phyloP scores from a whole-genome alignment of 2,888 invertebrate species.

The Orchesella flavescens region DNA sequence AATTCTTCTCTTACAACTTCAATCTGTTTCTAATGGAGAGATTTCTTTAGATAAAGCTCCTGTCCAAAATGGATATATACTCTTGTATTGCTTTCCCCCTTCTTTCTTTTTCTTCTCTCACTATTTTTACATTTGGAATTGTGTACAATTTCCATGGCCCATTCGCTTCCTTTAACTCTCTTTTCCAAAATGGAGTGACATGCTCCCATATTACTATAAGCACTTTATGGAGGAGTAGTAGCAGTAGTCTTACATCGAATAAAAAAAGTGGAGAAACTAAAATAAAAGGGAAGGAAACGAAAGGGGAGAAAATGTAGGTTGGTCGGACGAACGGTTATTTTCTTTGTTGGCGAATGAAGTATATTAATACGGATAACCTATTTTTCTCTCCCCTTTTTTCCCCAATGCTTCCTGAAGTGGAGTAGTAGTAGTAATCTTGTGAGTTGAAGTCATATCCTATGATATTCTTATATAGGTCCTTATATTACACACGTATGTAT shows the following conservation, averaged over 20 bases:
- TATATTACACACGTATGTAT: not conserved
- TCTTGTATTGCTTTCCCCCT: conserved; percentile 19
- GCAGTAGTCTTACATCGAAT: not conserved
- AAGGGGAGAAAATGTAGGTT: conserved; percentile 28
- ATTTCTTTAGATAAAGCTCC: conserved; percentile 54
- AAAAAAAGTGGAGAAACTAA: not conserved
- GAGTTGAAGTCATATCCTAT: not conserved
- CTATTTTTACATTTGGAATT: conserved; percentile 7
- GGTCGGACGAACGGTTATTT: not conserved
- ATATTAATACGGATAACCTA: conserved; percentile 30
- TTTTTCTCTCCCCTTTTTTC: not conserved
- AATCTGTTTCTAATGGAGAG: conserved; percentile 59
- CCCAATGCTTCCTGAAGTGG: no score
- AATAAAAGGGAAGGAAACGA: conserved; percentile 3
- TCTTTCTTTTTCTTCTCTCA: not conserved
- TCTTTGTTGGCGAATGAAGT: conserved; percentile 5
- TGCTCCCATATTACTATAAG: not conserved
- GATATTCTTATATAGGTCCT: not conserved
- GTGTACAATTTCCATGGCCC: conserved; percentile 2
- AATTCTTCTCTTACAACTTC: conserved; percentile 45
- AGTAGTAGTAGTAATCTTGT: no score
- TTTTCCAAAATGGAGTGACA: not conserved
- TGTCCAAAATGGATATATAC: conserved; percentile 40
- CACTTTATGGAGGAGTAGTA: no score
- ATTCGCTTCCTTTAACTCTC: no score